These are phyloP conservation scores for Triplophysa bombifrons DNA, from an alignment of 2,797 vertebrate genomes.

Conservation along the genomic window DNA sequence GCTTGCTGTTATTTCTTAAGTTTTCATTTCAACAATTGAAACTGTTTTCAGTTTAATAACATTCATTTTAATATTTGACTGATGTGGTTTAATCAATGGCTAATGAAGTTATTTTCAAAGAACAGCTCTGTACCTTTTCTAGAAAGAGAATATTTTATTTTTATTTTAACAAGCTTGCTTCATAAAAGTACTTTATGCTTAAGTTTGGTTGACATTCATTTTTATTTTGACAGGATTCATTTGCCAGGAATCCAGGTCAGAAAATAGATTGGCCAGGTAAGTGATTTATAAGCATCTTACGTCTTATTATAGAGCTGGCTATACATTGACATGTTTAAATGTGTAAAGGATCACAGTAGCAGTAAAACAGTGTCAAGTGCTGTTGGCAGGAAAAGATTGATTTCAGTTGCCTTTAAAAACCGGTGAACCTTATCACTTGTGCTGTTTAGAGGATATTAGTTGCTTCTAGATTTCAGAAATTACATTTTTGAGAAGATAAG, in stretches of 20 bases:
- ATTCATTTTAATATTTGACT: no score
- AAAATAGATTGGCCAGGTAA: slow-evolving; percentile 61
- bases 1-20: no score
- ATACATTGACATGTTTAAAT: neutral
- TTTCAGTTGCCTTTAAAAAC: slow-evolving; percentile 3
- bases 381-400: neutral
- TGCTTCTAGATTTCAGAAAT: neutral
- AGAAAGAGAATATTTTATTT: neutral
- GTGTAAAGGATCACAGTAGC: neutral
- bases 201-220: slow-evolving; percentile 29
- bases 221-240: slow-evolving; percentile 55
- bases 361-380: neutral
- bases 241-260: slow-evolving; percentile 60
- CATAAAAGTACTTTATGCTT: neutral
- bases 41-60: no score
- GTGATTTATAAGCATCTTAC: slow-evolving; percentile 14
- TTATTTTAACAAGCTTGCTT: neutral
- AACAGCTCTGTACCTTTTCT: no score
- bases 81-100: no score
- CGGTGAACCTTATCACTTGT: neutral
- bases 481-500: neutral
- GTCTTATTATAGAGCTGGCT: neutral
- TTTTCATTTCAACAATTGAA: no score
- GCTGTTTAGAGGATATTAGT: slow-evolving; percentile 5
- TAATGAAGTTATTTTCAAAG: no score